Base-by-base conservation (phyloP, 2,888 invertebrate species). In the Drosophila basisetae region DNA sequence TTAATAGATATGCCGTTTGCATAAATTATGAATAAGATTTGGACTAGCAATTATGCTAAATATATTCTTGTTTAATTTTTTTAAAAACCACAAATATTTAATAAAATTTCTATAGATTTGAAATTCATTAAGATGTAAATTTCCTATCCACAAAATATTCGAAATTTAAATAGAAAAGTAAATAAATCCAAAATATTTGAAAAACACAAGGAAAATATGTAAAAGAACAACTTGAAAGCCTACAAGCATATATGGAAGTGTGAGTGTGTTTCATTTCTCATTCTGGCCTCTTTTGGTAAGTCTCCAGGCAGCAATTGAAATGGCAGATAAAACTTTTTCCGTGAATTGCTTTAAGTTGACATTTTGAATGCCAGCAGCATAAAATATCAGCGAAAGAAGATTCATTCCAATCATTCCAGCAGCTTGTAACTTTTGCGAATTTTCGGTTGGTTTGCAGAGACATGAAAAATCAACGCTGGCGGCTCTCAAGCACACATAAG, bases 301-400 rank as follows among this genome's bases (percentile, higher is more conserved):
- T 71, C 73, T 76, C 73, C n/a, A 59, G 76, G 66, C 70, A 68
- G 65, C 76, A 81, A 74, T 84, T 78, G 69, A 81, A 73, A 61
- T 72, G 78, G 67, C 73, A 78, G 82, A 66, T 69, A 60, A 60
- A 71, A 79, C 59, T 69, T 83, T 68, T 59, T 49, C n/a, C 54
- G 49, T 37, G 60, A 63, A 58, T 63, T 53, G 54, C 43, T 31
- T 64, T 64, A 62, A 43, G 61, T 59, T 77, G 72, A 65, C 62
- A 65, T 59, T 68, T 64, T 54, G 31, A 72, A 72, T 73, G 75
- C 49, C 47, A 55, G n/a, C 50, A 65, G 52, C 58, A 56, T 62
- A 41, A 54, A 47, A 60, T 52, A 33, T 39, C 11, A 63, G 37
- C 47, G 18, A 13, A 63, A 10, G 25, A 43, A 54, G n/a, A 28